Conservation (phyloP, 1,140 invertebrate genomes). For the Drosophila tropicalis region DNA sequence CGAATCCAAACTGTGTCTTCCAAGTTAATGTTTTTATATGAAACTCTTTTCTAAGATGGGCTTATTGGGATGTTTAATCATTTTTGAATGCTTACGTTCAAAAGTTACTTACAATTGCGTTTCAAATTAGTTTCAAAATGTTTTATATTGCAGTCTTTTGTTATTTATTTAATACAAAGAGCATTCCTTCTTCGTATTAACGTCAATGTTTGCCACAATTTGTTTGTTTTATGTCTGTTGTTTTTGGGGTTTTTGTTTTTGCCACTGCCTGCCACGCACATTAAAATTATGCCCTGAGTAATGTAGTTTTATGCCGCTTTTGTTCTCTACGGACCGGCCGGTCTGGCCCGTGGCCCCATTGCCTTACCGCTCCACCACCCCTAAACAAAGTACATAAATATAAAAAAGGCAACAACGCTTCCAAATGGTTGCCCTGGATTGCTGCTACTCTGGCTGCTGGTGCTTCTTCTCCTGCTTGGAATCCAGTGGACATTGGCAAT, state of each 20-base stretch:
- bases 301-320: constrained; percentile 67
- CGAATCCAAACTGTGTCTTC: too few species aligned
- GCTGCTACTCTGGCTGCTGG: constrained; percentile 11
- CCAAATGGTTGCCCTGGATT: constrained; percentile 54
- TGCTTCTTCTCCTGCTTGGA: constrained; percentile 13
- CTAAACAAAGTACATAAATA: constrained; percentile 56
- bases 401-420: constrained; percentile 37
- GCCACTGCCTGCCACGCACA: constrained; percentile 50
- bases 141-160: too few species aligned
- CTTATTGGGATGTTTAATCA: too few species aligned
- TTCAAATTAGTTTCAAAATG: too few species aligned
- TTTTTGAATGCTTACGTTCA: too few species aligned
- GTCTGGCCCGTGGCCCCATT: background rate
- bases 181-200: background rate
- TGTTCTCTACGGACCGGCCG: constrained; percentile 14
- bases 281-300: constrained; percentile 75
- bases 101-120: too few species aligned
- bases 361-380: background rate
- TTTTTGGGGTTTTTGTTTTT: constrained; percentile 49
- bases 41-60: too few species aligned
- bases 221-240: constrained; percentile 58
- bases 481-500: constrained; percentile 74
- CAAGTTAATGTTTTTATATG: too few species aligned
- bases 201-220: constrained; percentile 2
- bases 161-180: background rate